These are phyloP conservation scores for Drosophila nigrodunni DNA, from an alignment of 1,140 invertebrate species.

Conservation along the genomic window DNA sequence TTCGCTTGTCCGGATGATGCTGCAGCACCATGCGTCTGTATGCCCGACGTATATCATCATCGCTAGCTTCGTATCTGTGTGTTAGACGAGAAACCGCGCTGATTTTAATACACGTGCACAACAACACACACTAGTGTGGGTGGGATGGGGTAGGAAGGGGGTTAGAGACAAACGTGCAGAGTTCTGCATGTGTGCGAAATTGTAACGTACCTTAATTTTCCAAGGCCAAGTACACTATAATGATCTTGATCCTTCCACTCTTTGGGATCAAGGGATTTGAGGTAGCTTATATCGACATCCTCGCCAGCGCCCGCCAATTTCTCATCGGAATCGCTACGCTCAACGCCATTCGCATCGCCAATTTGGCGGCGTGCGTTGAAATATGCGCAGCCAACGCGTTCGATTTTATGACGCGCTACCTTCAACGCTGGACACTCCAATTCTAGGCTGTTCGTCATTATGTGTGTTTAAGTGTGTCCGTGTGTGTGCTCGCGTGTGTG, in stretches of 20 bases:
- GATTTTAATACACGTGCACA: constrained; percentile 20
- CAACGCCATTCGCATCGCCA: constrained; percentile 61
- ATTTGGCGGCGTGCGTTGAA: constrained; percentile 70
- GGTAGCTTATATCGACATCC: constrained; percentile 93
- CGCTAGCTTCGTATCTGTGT: constrained; percentile 89
- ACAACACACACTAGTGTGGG: neutral
- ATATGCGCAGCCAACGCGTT: constrained; percentile 82
- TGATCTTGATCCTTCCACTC: constrained; percentile 99
- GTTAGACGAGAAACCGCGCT: neutral
- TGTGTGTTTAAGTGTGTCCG: constrained; percentile 14
- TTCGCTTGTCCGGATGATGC: constrained; percentile 99
- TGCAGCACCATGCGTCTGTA: constrained; percentile 96
- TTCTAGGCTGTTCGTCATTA: constrained; percentile 58
- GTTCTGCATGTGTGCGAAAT: neutral
- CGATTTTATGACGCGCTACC: constrained; percentile 87
- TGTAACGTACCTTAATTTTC: constrained; percentile 87
- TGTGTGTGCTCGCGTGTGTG: neutral
- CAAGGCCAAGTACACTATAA: constrained; percentile 96
- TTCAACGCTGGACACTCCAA: constrained; percentile 60
- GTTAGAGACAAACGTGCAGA: neutral
- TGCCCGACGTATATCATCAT: constrained; percentile 96
- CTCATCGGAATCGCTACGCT: constrained; percentile 73
- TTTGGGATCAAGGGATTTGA: constrained; percentile 96
- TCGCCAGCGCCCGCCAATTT: constrained; percentile 84
- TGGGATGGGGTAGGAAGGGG: neutral